Evolutionary conservation across 2,113 vertebrate genomes (phyloP), one percentile per base, ranked within the genome.

Genomic region (Stomatorhinus ivindoensis): DNA sequence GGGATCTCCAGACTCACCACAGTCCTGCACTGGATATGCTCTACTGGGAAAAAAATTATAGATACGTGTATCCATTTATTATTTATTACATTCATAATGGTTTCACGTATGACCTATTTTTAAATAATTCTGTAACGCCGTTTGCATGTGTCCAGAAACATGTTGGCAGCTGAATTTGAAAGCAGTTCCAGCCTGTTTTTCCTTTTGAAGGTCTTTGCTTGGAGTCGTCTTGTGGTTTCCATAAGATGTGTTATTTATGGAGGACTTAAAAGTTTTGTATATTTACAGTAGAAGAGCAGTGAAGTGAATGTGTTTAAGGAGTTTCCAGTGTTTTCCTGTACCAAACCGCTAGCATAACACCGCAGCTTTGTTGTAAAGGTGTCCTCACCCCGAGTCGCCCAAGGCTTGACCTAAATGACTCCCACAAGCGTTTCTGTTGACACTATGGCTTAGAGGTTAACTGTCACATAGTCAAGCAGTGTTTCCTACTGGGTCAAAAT

Each of bases 261-360:
- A 82, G 58, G 10, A 87, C 24, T 89, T 8, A 21, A 92, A 87
- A 89, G 88, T 92, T 69, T 92, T 92, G 89, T 91, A 58, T 90
- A 87, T 94, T 93, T 93, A 93, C 90, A 89, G 91, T 90, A 90
- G 86, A n/a, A 88, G 47, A 15, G 27, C 89, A 58, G 89, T 90
- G 89, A 95, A 94, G 91, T 93, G 93, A 94, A 93, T 92, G 92
- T 93, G 93, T 93, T 93, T 93, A 93, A 93, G 92, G 94, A 93
- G 91, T 94, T 94, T 95, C 93, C 93, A 93, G 92, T 94, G 94
- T 94, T 95, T 96, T 94, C 93, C 92, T 94, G 93, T 94, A 95
- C 96, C 94, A 95, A 44, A 84, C 42, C 44, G 42, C 35, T 76
- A 17, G 31, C 31, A 19, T 83, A 83, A 83, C 24, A 44, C 80